Base-by-base conservation (phyloP, 2,888 invertebrate genomes). In the Caradrina kadenii region DNA sequence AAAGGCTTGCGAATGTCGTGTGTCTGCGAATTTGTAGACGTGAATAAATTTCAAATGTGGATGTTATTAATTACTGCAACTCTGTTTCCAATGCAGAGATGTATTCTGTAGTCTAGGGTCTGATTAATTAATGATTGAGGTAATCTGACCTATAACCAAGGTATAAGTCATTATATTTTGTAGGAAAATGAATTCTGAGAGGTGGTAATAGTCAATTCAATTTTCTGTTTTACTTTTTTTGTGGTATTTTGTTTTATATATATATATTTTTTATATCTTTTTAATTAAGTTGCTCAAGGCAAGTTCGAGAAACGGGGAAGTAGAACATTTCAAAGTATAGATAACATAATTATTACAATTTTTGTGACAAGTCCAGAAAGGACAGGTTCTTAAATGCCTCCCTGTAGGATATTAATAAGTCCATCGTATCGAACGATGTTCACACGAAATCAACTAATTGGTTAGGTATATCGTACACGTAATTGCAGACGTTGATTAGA, bases 401-500 rank as follows among this genome's bases (percentile, higher is more conserved):
- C 26, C 69, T 71, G 76, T 68, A 11, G n/a, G 1, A 17, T 10
- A 54, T 45, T 19, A 22, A 54, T 54, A 15, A 35, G 6, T 55
- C 15, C 31, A 13, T n/a, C 3, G 17, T 55, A 45, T 21, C 49
- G 42, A 68, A 15, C 26, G 13, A n/a, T 50, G 21, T 22, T 26
- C 21, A 62, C 52, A 45, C 22, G 19, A 52, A 68, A 68, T 65
- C 61, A 68, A 60, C 62, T 66, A 63, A 63, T 71, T 72, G 54
- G 17, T 52, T 58, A 31, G 48, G 8, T 35, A 35, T 35, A 60
- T 49, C 59, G 52, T 50, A 11, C 10, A 13, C 19, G 17, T 73
- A 73, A 79, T 73, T 62, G 35, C 8, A 35, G 7, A 11, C 11
- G 35, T 10, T 70, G 60, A 76, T 77, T 60, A 42, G 26, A 55